These are phyloP conservation scores for Bibio marci DNA, from an alignment of 2,888 invertebrate genomes.

Conservation along the genomic window DNA sequence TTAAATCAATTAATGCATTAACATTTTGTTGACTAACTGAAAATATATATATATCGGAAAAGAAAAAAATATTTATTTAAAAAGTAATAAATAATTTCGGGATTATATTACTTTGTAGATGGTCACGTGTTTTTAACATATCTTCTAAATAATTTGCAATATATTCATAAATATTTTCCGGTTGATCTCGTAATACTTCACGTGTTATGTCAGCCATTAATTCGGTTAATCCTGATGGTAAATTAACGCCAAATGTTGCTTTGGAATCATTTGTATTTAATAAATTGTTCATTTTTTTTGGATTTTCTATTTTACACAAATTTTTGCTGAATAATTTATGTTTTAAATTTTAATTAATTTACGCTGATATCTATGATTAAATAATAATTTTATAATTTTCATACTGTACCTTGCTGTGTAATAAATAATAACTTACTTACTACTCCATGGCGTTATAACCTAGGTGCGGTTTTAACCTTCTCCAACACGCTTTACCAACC, in stretches of 20 bases:
- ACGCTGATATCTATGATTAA: too few relatives aligned
- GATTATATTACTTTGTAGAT: conserved; percentile 16
- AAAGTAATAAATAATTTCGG: not conserved
- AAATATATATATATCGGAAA: not conserved
- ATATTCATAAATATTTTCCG: conserved; percentile 42
- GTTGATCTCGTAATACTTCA: conserved; percentile 53
- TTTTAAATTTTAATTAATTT: too few relatives aligned
- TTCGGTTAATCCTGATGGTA: conserved; percentile 52
- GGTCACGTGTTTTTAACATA: conserved; percentile 44
- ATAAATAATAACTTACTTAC: too few relatives aligned
- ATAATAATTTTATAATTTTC: too few relatives aligned
- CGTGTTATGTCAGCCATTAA: conserved; percentile 55
- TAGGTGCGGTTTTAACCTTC: too few relatives aligned
- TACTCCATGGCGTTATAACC: too few relatives aligned
- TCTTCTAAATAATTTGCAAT: conserved; percentile 52
- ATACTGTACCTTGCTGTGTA: too few relatives aligned
- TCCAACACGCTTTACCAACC: too few relatives aligned
- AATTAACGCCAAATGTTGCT: conserved; percentile 8
- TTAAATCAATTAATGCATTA: conserved; percentile 1
- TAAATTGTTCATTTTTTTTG: conserved; percentile 2
- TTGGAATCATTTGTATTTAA: not conserved
- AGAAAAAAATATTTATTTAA: not conserved
- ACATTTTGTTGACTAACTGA: not conserved
- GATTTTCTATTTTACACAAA: not conserved
- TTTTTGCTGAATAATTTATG: too few relatives aligned